Conservation (phyloP, 1,140 invertebrate genomes). For the Nebria ingens region DNA sequence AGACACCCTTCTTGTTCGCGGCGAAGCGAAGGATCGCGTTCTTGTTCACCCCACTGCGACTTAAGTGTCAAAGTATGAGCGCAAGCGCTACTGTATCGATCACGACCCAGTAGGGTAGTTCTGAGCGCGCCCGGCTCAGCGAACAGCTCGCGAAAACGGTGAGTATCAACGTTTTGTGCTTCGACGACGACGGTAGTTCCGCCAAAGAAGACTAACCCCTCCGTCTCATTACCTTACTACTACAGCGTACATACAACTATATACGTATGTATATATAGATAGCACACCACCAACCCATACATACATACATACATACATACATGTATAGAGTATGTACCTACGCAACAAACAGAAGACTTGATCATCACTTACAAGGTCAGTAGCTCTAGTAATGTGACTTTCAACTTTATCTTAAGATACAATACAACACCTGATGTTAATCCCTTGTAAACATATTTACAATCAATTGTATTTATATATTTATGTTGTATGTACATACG, state of each 20-base stretch:
- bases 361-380: no score
- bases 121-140: conserved; percentile 1
- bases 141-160: not conserved
- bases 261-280: conserved; percentile 3
- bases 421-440: no score
- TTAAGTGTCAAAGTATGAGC: not conserved
- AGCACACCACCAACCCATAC: not conserved
- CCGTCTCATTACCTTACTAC: not conserved
- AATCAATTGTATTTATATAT: no score
- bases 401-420: no score
- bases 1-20: not conserved
- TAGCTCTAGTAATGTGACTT: no score
- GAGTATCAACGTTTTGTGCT: not conserved
- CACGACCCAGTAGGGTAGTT: not conserved
- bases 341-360: no score
- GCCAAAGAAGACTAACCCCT: not conserved
- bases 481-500: no score
- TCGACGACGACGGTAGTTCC: not conserved
- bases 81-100: not conserved
- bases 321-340: no score
- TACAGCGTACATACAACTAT: not conserved
- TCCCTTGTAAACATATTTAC: no score
- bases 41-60: conserved; percentile 1
- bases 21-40: no score
- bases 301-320: not conserved